These are phyloP conservation scores for Butastur rufipennis DNA, from an alignment of 2,113 vertebrate genomes.

Conservation along the genomic window DNA sequence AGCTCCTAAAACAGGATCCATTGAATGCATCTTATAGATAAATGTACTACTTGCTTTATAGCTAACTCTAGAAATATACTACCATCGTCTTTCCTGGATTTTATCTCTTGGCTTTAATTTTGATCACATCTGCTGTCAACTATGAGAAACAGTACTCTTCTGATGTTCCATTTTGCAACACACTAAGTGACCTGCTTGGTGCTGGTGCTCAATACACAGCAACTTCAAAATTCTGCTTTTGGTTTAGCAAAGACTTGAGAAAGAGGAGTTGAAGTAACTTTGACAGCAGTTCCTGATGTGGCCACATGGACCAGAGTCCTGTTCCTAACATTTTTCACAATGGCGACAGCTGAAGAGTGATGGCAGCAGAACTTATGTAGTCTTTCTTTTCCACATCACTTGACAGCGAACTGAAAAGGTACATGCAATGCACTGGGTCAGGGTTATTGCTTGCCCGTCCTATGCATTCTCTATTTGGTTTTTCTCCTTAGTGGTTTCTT, in stretches of 20 bases:
- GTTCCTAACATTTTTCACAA: background rate
- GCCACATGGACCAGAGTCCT: background rate
- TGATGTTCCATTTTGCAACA: background rate
- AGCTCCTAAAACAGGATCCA: background rate
- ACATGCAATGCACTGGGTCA: background rate
- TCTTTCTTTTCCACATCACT: rapidly evolving
- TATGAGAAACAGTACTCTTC: background rate
- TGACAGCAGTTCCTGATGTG: background rate
- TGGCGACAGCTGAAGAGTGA: background rate
- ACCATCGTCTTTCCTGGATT: background rate
- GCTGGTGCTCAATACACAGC: background rate
- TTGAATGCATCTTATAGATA: background rate
- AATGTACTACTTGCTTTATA: background rate
- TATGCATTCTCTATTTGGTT: background rate
- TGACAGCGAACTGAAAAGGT: background rate
- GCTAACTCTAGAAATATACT: background rate
- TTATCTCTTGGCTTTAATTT: background rate
- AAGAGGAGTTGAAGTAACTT: background rate
- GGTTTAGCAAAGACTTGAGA: background rate
- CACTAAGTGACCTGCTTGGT: background rate
- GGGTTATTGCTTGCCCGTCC: background rate
- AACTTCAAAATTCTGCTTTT: background rate
- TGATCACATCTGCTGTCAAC: background rate
- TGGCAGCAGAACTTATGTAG: background rate
- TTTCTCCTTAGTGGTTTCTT: background rate